These are phyloP conservation scores for Petromus typicus DNA, from an alignment of 2,113 vertebrate genomes.

Conservation along the genomic window DNA sequence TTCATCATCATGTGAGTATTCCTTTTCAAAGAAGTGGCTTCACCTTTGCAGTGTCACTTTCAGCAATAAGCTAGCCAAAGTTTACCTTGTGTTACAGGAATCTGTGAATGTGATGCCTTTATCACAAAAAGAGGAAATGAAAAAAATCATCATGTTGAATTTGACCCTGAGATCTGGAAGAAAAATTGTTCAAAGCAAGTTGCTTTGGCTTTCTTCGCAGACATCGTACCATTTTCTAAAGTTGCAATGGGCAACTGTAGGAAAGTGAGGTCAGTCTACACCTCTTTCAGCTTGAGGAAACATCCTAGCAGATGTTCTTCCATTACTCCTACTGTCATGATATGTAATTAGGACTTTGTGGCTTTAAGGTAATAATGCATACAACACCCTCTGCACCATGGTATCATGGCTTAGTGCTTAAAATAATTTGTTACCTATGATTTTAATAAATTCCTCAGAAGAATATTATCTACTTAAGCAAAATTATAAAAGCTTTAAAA, in stretches of 20 bases:
- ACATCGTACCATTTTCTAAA: constrained; percentile 66
- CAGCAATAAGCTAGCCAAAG: constrained; percentile 47
- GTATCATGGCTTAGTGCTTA: too few species aligned
- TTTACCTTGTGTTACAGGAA: constrained; percentile 65
- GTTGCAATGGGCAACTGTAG: constrained; percentile 60
- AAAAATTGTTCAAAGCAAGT: constrained; percentile 68
- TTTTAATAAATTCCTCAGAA: constrained; percentile 33
- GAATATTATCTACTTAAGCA: neutral
- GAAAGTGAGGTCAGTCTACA: constrained; percentile 52
- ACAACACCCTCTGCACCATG: neutral
- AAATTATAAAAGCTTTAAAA: constrained; percentile 1
- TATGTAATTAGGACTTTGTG: neutral
- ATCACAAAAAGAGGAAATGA: neutral
- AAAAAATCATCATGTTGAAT: constrained; percentile 52
- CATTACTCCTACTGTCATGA: neutral
- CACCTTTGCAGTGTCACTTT: constrained; percentile 71
- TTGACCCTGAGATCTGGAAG: constrained; percentile 61
- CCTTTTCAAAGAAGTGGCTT: constrained; percentile 70
- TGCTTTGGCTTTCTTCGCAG: constrained; percentile 65
- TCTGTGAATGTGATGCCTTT: constrained; percentile 55
- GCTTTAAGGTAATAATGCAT: neutral
- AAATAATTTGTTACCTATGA: neutral
- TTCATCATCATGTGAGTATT: constrained; percentile 61
- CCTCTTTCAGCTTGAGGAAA: constrained; percentile 67
- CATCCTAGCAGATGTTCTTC: neutral